Conservation (phyloP, 2,113 vertebrate species). For the Nyctibius bracteatus region DNA sequence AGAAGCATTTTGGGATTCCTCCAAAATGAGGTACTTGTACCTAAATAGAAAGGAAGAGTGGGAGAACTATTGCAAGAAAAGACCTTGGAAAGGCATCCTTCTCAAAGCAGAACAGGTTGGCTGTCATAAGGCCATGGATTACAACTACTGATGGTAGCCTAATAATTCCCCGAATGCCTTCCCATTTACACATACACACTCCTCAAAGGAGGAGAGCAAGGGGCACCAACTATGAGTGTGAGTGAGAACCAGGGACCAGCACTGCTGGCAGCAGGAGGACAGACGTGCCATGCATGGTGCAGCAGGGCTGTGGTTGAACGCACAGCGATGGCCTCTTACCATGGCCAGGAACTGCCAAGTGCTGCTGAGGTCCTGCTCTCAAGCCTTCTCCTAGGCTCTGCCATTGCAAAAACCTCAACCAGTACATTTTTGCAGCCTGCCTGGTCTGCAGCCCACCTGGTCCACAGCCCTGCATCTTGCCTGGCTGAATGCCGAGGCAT, state of each 20-base stretch:
- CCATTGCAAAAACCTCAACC: not conserved
- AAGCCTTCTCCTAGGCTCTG: not conserved
- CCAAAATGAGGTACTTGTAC: not conserved
- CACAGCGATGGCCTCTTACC: rapidly evolving
- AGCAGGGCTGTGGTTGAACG: not conserved
- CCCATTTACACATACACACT: not conserved
- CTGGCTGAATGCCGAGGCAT: not conserved
- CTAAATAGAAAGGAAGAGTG: not conserved
- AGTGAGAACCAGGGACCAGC: not conserved
- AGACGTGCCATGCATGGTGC: rapidly evolving
- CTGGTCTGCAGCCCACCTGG: not conserved
- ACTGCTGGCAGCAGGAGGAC: not conserved
- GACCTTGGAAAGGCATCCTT: not conserved
- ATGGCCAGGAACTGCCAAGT: not conserved
- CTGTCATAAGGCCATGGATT: not conserved
- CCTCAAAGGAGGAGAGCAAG: not conserved
- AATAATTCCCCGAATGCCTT: not conserved
- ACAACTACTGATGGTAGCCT: not conserved
- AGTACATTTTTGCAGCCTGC: not conserved
- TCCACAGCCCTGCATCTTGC: not conserved
- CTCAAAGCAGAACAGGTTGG: not conserved
- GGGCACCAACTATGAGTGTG: not conserved
- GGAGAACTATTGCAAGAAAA: not conserved
- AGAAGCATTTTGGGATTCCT: not conserved
- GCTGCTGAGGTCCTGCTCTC: not conserved